Base-by-base conservation (phyloP, 2,888 invertebrate genomes). In the Gibbula magus region DNA sequence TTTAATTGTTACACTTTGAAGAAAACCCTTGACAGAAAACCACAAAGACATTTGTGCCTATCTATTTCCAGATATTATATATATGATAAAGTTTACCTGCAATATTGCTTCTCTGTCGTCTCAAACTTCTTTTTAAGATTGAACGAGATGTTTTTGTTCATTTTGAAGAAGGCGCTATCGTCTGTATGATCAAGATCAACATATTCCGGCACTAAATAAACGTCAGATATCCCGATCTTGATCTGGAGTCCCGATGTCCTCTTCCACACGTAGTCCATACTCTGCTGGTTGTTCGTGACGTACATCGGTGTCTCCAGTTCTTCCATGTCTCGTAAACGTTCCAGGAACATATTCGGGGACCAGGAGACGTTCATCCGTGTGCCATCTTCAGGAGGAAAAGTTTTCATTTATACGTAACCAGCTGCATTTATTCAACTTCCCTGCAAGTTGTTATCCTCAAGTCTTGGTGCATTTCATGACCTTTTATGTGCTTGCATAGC, bases 201-300 rank as follows among this genome's bases (percentile, higher is more conserved):
- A 81, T 91, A 92, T 78, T 90, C 89, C 2, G 92, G 92, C 39
- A 92, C 87, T 67, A 92, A 84, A 84, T 87, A 89, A 4, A 91
- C 86, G 13, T 90, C 88, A 8, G 88, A 85, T 4, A 91, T 87
- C 45, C 89, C 89, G 79, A 92, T 86, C 75, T 89, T 89, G 25
- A 92, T 88, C 83, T 90, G 86, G 25, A 92, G 83, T 5, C 92
- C 91, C 8, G 92, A 90, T 18, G 88, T 88, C 22, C 92, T 85
- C 52, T 88, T 82, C 88, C 90, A 91, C 25, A 86, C 85, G 82
- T 92, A 91, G 81, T 89, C 88, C 79, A 89, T 82, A 2, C 87
- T 83, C 81, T 91, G 91, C 78, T 86, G 85, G 83, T 90, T 90
- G 82, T 88, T 90, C 45, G 90, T 89, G 53, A 91, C 83, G 80